These are phyloP conservation scores for Thamnophis elegans DNA, from an alignment of 2,797 vertebrate genomes.

Conservation along the genomic window DNA sequence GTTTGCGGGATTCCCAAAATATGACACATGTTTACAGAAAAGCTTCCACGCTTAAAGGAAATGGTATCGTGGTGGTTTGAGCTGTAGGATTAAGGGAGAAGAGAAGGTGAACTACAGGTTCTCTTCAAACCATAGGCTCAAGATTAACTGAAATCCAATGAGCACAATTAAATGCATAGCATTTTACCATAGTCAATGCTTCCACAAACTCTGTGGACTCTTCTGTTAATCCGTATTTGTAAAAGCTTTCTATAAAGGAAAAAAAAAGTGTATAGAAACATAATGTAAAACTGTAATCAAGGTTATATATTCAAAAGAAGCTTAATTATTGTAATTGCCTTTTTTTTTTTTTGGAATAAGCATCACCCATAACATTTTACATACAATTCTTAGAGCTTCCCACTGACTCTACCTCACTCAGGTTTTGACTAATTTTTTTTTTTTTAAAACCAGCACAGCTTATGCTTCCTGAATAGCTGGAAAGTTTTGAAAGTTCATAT, in stretches of 20 bases:
- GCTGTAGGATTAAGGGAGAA: constrained; percentile 36
- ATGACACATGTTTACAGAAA: constrained; percentile 32
- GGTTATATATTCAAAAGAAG: constrained; percentile 26
- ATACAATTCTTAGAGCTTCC: constrained; percentile 40
- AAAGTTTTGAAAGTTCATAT: constrained; percentile 56
- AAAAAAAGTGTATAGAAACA: constrained; percentile 56
- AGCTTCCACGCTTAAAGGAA: constrained; percentile 52
- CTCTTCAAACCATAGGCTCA: constrained; percentile 53
- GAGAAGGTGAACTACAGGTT: constrained; percentile 56
- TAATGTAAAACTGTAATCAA: constrained; percentile 43
- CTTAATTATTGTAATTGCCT: constrained; percentile 28
- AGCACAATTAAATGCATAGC: constrained; percentile 72
- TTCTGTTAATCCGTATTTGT: constrained; percentile 62
- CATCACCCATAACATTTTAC: constrained; percentile 50
- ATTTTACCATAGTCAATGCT: constrained; percentile 67
- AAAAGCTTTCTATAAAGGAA: constrained; percentile 56
- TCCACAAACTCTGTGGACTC: constrained; percentile 67
- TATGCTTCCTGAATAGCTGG: constrained; percentile 54
- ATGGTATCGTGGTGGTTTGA: constrained; percentile 54
- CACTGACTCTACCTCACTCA: constrained; percentile 58
- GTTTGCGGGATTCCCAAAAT: constrained; percentile 14
- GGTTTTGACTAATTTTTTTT: constrained; percentile 57
- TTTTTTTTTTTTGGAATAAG: constrained; percentile 11
- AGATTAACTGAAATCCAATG: constrained; percentile 63
- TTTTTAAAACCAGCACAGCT: constrained; percentile 45